These are phyloP conservation scores for Alethe castanea DNA, from an alignment of 2,113 vertebrate species.

Conservation along the genomic window DNA sequence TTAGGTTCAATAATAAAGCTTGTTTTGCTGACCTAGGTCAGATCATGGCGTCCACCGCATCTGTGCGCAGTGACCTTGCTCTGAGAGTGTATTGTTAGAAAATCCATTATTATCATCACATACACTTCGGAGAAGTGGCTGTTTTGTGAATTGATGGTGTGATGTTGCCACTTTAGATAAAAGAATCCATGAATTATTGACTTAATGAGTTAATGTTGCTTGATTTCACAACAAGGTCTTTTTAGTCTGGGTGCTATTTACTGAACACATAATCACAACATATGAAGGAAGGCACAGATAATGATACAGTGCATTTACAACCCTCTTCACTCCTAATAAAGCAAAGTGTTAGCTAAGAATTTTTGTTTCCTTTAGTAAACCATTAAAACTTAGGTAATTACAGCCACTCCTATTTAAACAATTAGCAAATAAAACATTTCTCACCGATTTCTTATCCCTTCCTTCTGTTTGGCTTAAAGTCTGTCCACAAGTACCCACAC, in stretches of 20 bases:
- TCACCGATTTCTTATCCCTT: background rate
- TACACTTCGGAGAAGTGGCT: conserved; percentile 82
- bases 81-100: conserved; percentile 80
- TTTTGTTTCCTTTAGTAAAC: background rate
- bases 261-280: conserved; percentile 67
- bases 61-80: conserved; percentile 79
- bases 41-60: conserved; percentile 70
- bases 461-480: background rate
- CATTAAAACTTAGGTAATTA: background rate
- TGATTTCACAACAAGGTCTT: conserved; percentile 81
- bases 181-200: conserved; percentile 90
- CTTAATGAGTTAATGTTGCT: conserved; percentile 87
- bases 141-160: conserved; percentile 85
- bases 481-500: background rate
- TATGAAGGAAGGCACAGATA: conserved; percentile 45
- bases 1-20: conserved; percentile 82
- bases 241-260: conserved; percentile 69
- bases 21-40: conserved; percentile 81
- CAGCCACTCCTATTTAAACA: background rate
- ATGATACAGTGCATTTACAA: background rate
- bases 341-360: background rate
- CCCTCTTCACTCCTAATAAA: background rate
- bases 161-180: conserved; percentile 89
- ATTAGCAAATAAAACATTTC: conserved; percentile 28
- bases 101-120: conserved; percentile 88